Conservation (phyloP, 92 coral and sea anemone genomes). For the Plumapathes pennacea region DNA sequence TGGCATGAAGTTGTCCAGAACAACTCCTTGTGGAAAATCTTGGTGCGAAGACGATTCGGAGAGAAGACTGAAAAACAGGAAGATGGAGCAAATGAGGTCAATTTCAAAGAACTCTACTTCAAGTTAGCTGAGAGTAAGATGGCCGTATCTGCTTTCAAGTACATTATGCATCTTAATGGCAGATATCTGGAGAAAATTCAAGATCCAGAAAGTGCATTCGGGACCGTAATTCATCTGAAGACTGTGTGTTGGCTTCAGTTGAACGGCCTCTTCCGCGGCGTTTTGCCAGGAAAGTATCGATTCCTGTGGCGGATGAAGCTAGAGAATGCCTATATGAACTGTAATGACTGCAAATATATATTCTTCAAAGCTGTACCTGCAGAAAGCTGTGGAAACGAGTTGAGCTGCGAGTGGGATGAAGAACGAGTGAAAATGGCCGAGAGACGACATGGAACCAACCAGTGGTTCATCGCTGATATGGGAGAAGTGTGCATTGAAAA, state of each 20-base stretch:
- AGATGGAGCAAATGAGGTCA: neutral
- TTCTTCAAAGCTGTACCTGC: constrained; percentile 62
- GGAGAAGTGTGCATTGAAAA: constrained; percentile 52
- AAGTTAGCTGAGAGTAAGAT: constrained; percentile 42
- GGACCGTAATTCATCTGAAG: constrained; percentile 55
- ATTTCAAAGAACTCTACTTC: constrained; percentile 54
- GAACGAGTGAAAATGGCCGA: constrained; percentile 41
- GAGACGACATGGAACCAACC: constrained; percentile 32
- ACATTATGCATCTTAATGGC: constrained; percentile 39
- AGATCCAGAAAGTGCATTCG: constrained; percentile 56
- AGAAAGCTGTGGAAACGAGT: constrained; percentile 46
- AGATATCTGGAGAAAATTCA: constrained; percentile 56
- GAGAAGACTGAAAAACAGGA: neutral
- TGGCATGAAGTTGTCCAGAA: constrained; percentile 46
- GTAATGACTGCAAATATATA: constrained; percentile 23
- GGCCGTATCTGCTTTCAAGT: constrained; percentile 33
- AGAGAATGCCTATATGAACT: constrained; percentile 47
- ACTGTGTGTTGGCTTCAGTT: constrained; percentile 68
- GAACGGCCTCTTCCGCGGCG: constrained; percentile 32
- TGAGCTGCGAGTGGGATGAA: constrained; percentile 61
- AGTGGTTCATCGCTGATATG: constrained; percentile 59
- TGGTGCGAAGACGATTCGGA: constrained; percentile 61
- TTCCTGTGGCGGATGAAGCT: constrained; percentile 66
- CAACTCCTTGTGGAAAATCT: constrained; percentile 54
- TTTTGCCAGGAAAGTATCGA: constrained; percentile 57